These are phyloP conservation scores for Telmatochromis bifrenatus DNA, from an alignment of 2,113 vertebrate genomes.

Conservation along the genomic window DNA sequence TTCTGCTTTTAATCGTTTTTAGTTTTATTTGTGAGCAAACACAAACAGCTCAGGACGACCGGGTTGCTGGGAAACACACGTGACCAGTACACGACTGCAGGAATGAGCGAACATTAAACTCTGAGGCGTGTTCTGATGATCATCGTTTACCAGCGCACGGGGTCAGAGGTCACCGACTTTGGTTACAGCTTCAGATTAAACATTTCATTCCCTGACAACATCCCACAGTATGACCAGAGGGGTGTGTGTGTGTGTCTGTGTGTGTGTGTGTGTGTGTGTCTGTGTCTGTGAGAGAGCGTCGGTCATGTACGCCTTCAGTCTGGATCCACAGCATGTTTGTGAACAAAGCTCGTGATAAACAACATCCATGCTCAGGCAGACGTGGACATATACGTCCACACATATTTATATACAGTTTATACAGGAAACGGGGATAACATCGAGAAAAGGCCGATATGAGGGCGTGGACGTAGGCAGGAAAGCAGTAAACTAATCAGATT, in stretches of 20 bases:
- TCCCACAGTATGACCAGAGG: neutral
- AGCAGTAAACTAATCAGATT: slow-evolving; percentile 15
- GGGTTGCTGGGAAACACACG: neutral
- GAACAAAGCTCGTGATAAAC: slow-evolving; percentile 30
- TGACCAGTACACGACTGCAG: neutral
- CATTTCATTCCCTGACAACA: neutral
- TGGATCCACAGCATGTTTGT: slow-evolving; percentile 20
- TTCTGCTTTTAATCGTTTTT: neutral
- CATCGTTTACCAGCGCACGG: neutral
- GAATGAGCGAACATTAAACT: neutral
- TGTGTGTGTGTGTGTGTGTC: accelerated
- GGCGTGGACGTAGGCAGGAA: slow-evolving; percentile 25
- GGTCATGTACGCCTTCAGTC: neutral
- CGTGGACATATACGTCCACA: slow-evolving; percentile 30
- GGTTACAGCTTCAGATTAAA: neutral
- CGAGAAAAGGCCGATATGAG: slow-evolving; percentile 39
- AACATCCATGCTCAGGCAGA: slow-evolving; percentile 66
- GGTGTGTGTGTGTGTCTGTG: neutral
- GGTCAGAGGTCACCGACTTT: slow-evolving; percentile 5
- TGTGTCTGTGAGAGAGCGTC: accelerated
- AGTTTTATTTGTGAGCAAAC: neutral
- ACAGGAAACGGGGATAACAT: slow-evolving; percentile 61
- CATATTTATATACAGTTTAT: slow-evolving; percentile 72
- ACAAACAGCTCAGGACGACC: neutral
- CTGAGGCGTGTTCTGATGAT: neutral